Evolutionary conservation across 2,797 vertebrate species (phyloP).

Genomic region (Aldrovandia affinis): DNA sequence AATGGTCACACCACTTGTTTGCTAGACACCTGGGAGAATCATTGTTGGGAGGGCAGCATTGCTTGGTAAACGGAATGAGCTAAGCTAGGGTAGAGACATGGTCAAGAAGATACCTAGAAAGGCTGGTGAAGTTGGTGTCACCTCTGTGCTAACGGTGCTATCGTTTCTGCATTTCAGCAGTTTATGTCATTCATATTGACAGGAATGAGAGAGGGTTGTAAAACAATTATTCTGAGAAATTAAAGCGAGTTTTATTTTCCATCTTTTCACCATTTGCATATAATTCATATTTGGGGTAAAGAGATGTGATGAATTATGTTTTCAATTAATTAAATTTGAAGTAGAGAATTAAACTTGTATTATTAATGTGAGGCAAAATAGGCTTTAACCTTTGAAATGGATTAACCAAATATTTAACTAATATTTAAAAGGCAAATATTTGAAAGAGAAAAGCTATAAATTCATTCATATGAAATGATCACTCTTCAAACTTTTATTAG

Average conservation of each 20-base stretch:
- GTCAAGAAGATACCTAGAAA: neutral
- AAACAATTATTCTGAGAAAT: neutral
- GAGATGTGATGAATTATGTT: neutral
- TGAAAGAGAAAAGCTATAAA: neutral
- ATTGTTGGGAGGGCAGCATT: neutral
- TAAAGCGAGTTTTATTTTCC: too few relatives aligned
- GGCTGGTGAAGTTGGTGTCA: neutral
- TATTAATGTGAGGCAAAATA: neutral
- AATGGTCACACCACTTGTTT: neutral
- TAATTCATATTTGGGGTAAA: neutral
- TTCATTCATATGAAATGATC: neutral
- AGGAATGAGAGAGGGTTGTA: neutral
- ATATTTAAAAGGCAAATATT: neutral
- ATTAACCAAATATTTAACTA: neutral
- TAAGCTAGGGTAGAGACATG: neutral
- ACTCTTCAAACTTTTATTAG: neutral
- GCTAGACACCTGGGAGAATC: neutral
- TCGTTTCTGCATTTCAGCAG: neutral
- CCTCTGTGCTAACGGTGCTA: neutral
- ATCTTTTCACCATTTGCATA: neutral
- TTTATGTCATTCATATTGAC: too few relatives aligned
- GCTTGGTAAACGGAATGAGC: neutral
- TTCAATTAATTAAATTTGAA: constrained; percentile 1
- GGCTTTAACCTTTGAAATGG: neutral
- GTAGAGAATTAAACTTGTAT: neutral